Percentiles rank a stretch among this genome's conserved stretches.
phyloP scores from a whole-genome alignment of 2,113 vertebrate species.

The Delphinus delphis region DNA sequence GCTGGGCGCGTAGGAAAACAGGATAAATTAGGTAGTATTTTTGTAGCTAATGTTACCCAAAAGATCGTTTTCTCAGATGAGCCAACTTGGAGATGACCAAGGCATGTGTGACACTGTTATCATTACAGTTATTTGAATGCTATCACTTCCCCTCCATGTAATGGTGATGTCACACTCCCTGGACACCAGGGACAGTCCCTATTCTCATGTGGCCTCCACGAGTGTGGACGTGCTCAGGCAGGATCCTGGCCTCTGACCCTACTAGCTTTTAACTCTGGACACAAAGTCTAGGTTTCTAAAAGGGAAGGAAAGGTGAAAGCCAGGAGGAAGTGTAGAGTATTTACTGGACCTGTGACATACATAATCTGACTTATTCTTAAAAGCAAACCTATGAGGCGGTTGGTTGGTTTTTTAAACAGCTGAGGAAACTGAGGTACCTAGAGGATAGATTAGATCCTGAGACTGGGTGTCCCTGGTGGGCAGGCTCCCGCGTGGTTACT shows the following conservation, averaged over 20 bases:
- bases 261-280: not conserved
- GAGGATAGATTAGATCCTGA: not conserved
- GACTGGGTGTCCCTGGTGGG: rapidly evolving
- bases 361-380: not conserved
- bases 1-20: not conserved
- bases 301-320: not conserved
- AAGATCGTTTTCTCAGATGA: not conserved
- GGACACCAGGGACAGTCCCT: not conserved
- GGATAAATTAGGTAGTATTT: not conserved
- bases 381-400: not conserved
- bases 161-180: not conserved
- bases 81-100: not conserved
- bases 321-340: not conserved
- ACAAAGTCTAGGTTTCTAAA: not conserved
- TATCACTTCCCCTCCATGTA: not conserved
- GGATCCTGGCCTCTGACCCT: not conserved
- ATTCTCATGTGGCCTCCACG: not conserved
- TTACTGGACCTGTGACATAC: not conserved
- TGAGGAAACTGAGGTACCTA: not conserved
- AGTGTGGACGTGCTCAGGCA: not conserved
- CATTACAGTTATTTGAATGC: not conserved
- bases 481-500: not conserved
- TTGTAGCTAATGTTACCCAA: not conserved
- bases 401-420: not conserved
- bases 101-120: not conserved